These are phyloP conservation scores for Drosophila niveifrons DNA, from an alignment of 2,888 invertebrate genomes.

Conservation along the genomic window DNA sequence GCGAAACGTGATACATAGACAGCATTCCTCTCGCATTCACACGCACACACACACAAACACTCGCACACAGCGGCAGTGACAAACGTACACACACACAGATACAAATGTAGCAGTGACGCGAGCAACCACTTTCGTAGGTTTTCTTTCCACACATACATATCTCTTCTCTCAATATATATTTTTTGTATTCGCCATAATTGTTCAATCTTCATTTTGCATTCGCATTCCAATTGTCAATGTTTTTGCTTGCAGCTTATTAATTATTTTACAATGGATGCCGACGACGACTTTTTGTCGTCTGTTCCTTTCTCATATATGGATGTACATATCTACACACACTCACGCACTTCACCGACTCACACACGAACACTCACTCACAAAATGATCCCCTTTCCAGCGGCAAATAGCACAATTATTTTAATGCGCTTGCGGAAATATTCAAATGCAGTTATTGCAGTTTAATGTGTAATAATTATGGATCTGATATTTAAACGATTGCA, in stretches of 20 bases:
- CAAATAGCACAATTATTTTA: constrained; percentile 55
- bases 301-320: constrained; percentile 30
- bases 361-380: constrained; percentile 22
- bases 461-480: constrained; percentile 37
- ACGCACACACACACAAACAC: constrained; percentile 62
- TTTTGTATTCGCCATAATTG: constrained; percentile 30
- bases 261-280: constrained; percentile 38
- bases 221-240: constrained; percentile 1
- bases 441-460: constrained; percentile 60
- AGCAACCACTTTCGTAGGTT: constrained; percentile 78
- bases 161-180: constrained; percentile 34
- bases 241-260: not conserved
- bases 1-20: constrained; percentile 77
- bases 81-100: constrained; percentile 42
- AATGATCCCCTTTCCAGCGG: constrained; percentile 66
- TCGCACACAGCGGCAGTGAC: constrained; percentile 44
- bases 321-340: constrained; percentile 31
- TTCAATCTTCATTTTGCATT: constrained; percentile 12
- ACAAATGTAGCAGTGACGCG: constrained; percentile 62
- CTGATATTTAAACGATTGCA: constrained; percentile 44
- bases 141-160: constrained; percentile 60
- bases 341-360: constrained; percentile 29
- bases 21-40: constrained; percentile 74
- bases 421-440: constrained; percentile 68
- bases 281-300: constrained; percentile 20